Percentiles rank a stretch among this genome's conserved stretches.
Conservation (phyloP, 2,113 vertebrate genomes). For the Psittacula cyanocephala region DNA sequence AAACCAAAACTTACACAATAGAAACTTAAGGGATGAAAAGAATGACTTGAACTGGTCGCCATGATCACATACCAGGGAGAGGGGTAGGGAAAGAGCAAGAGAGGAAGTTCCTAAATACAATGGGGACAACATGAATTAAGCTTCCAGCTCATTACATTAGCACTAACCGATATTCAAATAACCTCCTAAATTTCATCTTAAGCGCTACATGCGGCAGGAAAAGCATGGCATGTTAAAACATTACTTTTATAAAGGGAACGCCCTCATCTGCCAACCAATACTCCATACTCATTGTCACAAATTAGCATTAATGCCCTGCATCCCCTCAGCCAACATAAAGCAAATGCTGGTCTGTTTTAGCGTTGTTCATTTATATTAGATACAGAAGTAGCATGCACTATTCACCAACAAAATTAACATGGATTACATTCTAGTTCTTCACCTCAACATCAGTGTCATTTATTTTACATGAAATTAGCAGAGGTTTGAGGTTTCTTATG, state of each 20-base stretch:
- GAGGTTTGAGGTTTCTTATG: background rate
- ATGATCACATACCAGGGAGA: background rate
- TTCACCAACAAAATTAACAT: background rate
- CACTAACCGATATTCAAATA: background rate
- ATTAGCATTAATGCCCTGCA: background rate
- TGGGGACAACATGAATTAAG: background rate
- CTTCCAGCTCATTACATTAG: background rate
- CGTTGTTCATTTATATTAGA: background rate
- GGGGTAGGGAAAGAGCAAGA: background rate
- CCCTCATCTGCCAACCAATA: background rate
- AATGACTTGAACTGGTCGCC: background rate
- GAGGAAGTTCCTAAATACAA: background rate
- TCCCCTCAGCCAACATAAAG: background rate
- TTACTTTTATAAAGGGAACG: background rate
- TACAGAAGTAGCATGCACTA: background rate
- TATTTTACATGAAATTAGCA: background rate
- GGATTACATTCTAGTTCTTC: background rate
- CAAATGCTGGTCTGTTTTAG: background rate
- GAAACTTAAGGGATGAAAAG: background rate
- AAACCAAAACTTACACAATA: background rate
- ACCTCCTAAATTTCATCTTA: background rate
- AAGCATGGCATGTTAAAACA: background rate
- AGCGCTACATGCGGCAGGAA: background rate
- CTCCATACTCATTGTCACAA: background rate
- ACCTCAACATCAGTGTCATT: background rate